A percentile compares a stretch with the other conserved stretches of the same genome.
phyloP scores from a whole-genome alignment of 2,888 invertebrate genomes.

The Zhuqinia jingwanae region DNA sequence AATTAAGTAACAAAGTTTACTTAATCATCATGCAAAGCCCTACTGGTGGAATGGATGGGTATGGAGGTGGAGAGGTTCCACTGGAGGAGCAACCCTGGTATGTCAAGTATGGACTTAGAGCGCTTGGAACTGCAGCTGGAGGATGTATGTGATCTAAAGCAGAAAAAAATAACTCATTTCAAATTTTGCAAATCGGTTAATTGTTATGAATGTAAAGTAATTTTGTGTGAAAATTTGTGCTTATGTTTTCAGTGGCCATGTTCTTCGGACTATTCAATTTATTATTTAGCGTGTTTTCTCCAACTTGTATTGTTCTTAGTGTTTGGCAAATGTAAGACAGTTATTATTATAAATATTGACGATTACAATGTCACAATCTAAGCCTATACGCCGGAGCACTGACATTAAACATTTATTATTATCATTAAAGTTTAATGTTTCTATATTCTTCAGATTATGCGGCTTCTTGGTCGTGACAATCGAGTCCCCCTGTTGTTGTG shows the following conservation, averaged over 20 bases:
- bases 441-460: constrained; percentile 83
- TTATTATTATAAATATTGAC: not conserved
- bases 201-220: too few relatives aligned
- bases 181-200: too few relatives aligned
- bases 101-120: constrained; percentile 92
- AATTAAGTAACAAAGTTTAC: too few relatives aligned
- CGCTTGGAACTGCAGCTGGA: constrained; percentile 91
- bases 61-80: constrained; percentile 58
- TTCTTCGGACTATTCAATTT: constrained; percentile 90
- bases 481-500: constrained; percentile 95
- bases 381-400: too few relatives aligned
- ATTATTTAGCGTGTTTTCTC: constrained; percentile 84
- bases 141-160: constrained; percentile 83
- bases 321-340: constrained; percentile 88
- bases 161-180: too few relatives aligned
- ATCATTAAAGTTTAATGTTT: not conserved
- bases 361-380: not conserved
- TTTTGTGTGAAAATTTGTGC: too few relatives aligned
- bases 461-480: constrained; percentile 93
- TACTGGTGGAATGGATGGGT: constrained; percentile 73
- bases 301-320: constrained; percentile 88
- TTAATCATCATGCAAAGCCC: constrained; percentile 77
- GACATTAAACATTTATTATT: too few relatives aligned
- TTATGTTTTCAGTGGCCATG: constrained; percentile 95
- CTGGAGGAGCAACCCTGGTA: constrained; percentile 86